Conservation (phyloP, 2,113 vertebrate species). For the Dolichotis patagonum region DNA sequence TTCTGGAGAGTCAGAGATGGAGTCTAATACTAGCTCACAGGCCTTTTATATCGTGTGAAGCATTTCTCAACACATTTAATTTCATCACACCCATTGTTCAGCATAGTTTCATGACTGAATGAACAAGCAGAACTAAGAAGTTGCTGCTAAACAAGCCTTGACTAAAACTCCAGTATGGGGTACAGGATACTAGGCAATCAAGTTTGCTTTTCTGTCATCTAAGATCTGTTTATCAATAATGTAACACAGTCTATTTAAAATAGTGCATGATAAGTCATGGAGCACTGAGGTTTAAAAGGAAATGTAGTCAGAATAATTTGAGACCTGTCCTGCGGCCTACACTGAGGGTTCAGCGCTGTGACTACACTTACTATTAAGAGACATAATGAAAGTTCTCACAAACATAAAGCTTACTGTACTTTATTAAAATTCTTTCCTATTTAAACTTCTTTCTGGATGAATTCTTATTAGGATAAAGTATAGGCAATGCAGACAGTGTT, state of each 20-base stretch:
- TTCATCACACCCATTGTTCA: neutral
- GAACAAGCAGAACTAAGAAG: neutral
- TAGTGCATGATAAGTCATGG: neutral
- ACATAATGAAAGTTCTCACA: neutral
- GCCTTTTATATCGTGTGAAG: neutral
- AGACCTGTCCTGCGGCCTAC: neutral
- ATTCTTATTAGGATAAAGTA: neutral
- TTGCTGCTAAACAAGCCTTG: neutral
- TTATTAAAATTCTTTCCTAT: neutral
- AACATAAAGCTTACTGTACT: neutral
- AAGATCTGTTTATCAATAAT: neutral
- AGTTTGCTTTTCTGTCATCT: neutral
- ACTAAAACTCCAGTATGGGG: neutral
- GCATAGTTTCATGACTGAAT: neutral
- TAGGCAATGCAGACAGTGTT: neutral
- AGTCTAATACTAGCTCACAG: neutral
- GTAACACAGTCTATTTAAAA: neutral
- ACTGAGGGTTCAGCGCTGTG: neutral
- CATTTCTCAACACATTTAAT: slow-evolving; percentile 42
- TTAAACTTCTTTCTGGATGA: neutral
- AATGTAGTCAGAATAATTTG: neutral
- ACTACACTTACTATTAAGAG: neutral
- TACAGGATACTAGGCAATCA: neutral
- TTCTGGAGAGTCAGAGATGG: slow-evolving; percentile 8
- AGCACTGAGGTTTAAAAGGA: neutral